Conservation (phyloP, 2,113 vertebrate species). For the Psilopsiagon aymara region DNA sequence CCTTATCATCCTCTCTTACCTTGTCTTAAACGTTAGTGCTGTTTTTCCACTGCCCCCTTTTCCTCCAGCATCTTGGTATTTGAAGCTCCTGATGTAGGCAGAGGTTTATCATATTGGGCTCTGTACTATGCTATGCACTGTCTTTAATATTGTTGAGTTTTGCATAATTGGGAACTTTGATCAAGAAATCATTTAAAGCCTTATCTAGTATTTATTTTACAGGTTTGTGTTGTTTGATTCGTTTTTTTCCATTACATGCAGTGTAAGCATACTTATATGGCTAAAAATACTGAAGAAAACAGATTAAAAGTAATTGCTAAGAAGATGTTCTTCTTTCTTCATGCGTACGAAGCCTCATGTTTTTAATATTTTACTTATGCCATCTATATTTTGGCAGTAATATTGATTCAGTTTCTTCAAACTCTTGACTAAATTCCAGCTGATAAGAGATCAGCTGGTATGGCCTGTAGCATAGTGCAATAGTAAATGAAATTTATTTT, state of each 20-base stretch:
- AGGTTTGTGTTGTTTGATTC: background rate
- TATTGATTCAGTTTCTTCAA: background rate
- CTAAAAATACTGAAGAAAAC: background rate
- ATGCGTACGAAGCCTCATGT: background rate
- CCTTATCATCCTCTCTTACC: background rate
- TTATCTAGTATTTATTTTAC: background rate
- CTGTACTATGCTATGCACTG: background rate
- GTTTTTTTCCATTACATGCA: background rate
- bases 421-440: background rate
- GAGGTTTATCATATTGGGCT: background rate
- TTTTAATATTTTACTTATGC: background rate
- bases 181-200: background rate
- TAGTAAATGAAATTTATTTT: background rate
- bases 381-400: background rate
- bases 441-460: background rate
- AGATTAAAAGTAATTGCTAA: background rate
- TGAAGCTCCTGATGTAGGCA: fast-evolving
- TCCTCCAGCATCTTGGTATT: background rate
- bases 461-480: background rate
- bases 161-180: background rate
- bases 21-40: background rate
- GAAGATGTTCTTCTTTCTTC: background rate
- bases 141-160: background rate
- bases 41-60: background rate
- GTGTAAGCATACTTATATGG: background rate